Conservation (phyloP, 2,797 vertebrate species). For the Sebastes nivosus region DNA sequence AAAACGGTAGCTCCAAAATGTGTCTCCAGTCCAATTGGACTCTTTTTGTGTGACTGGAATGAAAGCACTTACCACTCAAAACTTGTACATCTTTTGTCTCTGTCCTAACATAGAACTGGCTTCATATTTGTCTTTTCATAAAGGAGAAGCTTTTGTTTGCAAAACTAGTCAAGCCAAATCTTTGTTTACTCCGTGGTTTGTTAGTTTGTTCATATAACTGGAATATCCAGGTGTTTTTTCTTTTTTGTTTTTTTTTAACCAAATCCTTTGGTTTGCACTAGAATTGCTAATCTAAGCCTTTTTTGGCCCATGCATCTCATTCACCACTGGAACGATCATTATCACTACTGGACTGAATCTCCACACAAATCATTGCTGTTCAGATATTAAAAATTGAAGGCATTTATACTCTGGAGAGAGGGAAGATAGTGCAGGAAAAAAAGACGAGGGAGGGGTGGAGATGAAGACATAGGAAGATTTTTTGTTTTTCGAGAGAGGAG, state of each 20-base stretch:
- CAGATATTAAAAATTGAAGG: conserved; percentile 76
- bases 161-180: conserved; percentile 68
- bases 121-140: conserved; percentile 45
- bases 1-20: conserved; percentile 53
- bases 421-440: conserved; percentile 44
- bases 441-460: conserved; percentile 34
- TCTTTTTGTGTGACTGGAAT: conserved; percentile 66
- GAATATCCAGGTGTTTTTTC: conserved; percentile 60
- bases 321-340: conserved; percentile 73
- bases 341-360: conserved; percentile 68
- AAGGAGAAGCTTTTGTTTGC: conserved; percentile 51
- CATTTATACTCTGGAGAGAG: conserved; percentile 74
- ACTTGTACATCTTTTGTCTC: conserved; percentile 44
- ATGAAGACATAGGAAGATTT: conserved; percentile 55
- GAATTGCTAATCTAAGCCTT: conserved; percentile 44
- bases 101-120: conserved; percentile 64
- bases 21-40: conserved; percentile 57
- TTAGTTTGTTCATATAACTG: conserved; percentile 74
- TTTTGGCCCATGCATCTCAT: conserved; percentile 46
- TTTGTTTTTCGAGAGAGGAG: conserved; percentile 67
- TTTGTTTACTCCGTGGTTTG: conserved; percentile 66
- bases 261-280: conserved; percentile 76
- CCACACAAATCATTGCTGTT: conserved; percentile 66
- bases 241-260: conserved; percentile 9
- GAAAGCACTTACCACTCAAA: conserved; percentile 63